A percentile compares a stretch with the other conserved stretches of the same genome.
Evolutionary conservation across 2,888 invertebrate species (phyloP).

Genomic region (Rhopalosiphum nymphaeae): DNA sequence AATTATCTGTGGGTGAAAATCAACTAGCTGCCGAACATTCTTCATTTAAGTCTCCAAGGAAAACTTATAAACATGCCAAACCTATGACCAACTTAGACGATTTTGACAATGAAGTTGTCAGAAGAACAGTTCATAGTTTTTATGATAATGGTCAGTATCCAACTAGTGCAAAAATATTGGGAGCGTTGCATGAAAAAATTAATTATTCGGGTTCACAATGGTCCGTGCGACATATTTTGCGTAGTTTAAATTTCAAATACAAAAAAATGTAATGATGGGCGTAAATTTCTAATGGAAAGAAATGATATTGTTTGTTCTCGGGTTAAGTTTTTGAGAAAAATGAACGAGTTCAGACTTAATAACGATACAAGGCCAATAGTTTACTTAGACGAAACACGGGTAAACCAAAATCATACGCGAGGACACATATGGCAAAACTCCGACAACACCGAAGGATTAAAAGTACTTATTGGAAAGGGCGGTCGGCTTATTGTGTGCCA

Average conservation of each 20-base stretch:
- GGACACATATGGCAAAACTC: conserved; percentile 30
- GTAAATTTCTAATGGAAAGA: conserved; percentile 58
- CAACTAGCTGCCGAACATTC: too few relatives aligned
- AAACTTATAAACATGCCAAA: too few relatives aligned
- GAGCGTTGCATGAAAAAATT: conserved; percentile 8
- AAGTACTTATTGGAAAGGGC: too few relatives aligned
- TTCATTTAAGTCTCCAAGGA: too few relatives aligned
- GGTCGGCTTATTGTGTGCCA: too few relatives aligned
- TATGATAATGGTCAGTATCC: conserved; percentile 51
- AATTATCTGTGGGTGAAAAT: too few relatives aligned
- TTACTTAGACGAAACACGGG: conserved; percentile 38
- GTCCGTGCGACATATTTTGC: background rate
- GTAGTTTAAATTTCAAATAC: conserved; percentile 9
- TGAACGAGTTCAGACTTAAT: conserved; percentile 33
- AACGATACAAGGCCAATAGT: conserved; percentile 44
- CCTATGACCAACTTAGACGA: too few relatives aligned
- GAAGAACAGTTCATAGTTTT: too few relatives aligned
- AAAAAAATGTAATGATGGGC: conserved; percentile 43
- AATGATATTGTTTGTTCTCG: conserved; percentile 42
- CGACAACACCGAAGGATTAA: background rate
- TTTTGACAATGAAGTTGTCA: too few relatives aligned
- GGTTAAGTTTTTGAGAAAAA: conserved; percentile 42
- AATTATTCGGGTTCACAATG: conserved; percentile 6
- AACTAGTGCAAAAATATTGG: conserved; percentile 35
- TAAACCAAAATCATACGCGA: conserved; percentile 17